Evolutionary conservation across 2,888 invertebrate species (phyloP).

Genomic region (Ferrisia virgata): DNA sequence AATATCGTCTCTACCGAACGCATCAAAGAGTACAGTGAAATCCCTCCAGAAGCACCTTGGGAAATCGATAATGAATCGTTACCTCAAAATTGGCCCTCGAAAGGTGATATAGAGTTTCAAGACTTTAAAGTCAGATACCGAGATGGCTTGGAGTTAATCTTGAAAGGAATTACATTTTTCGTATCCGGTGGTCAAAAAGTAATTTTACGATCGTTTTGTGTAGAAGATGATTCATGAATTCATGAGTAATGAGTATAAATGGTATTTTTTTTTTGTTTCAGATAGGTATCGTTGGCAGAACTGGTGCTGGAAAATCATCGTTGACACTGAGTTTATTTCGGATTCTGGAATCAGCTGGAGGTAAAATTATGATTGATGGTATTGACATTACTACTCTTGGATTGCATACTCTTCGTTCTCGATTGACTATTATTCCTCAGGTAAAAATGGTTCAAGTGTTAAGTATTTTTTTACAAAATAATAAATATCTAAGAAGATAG

Average conservation of each 20-base stretch:
- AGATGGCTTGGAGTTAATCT: conserved; percentile 78
- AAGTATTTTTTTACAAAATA: too few relatives aligned
- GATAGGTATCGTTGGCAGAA: conserved; percentile 84
- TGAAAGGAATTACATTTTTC: conserved; percentile 73
- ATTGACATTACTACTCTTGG: conserved; percentile 78
- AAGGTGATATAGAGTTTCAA: conserved; percentile 75
- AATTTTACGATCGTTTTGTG: too few relatives aligned
- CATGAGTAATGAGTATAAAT: not conserved
- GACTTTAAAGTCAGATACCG: conserved; percentile 83
- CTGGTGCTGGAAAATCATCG: conserved; percentile 89
- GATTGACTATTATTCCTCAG: conserved; percentile 57
- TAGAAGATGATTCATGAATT: too few relatives aligned
- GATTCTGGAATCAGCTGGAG: conserved; percentile 79
- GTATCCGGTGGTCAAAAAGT: conserved; percentile 80
- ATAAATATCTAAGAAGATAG: too few relatives aligned
- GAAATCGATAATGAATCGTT: conserved; percentile 50
- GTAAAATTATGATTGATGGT: conserved; percentile 79
- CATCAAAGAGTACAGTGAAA: conserved; percentile 91
- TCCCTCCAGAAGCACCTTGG: conserved; percentile 59
- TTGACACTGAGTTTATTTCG: conserved; percentile 83
- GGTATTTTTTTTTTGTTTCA: conserved; percentile 42
- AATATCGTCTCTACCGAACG: conserved; percentile 96
- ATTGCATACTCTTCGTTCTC: conserved; percentile 76
- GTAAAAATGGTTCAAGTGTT: conserved; percentile 49
- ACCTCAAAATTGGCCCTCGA: conserved; percentile 70